Evolutionary conservation across 1,140 invertebrate species (phyloP).

Genomic region (Anthonomus grandis): DNA sequence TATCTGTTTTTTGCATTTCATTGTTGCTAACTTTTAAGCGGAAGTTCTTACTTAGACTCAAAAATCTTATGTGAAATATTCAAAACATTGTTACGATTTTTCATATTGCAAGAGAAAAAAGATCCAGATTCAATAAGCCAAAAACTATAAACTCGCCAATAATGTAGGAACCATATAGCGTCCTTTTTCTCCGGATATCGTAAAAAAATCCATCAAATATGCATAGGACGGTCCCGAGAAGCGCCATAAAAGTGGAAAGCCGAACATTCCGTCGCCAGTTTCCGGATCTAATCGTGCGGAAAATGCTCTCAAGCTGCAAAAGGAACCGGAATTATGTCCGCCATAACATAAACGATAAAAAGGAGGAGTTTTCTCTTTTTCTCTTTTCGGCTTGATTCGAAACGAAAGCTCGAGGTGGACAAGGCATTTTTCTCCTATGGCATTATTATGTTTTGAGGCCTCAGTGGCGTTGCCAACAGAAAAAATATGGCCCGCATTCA

Average conservation of each 20-base stretch:
- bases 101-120: too few species aligned
- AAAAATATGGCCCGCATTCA: too few species aligned
- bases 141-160: too few species aligned
- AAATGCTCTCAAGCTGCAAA: conserved; percentile 18
- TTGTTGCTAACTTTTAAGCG: too few species aligned
- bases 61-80: too few species aligned
- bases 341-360: conserved; percentile 26
- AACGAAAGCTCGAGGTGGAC: background rate
- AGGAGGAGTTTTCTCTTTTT: conserved; percentile 4
- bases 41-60: too few species aligned
- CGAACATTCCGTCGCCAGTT: conserved; percentile 16
- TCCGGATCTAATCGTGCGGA: conserved; percentile 24
- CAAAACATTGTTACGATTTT: too few species aligned
- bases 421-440: background rate
- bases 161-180: too few species aligned
- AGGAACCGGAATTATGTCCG: conserved; percentile 17
- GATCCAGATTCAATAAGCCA: too few species aligned
- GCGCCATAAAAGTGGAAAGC: conserved; percentile 14
- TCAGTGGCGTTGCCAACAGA: background rate
- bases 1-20: too few species aligned
- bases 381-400: background rate
- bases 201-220: conserved; percentile 12
- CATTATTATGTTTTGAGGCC: background rate
- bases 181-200: background rate
- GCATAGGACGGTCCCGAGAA: background rate